A percentile compares a stretch with the other conserved stretches of the same genome.
Evolutionary conservation across 1,140 invertebrate species (phyloP).

Genomic region (Aleiodes sp.): DNA sequence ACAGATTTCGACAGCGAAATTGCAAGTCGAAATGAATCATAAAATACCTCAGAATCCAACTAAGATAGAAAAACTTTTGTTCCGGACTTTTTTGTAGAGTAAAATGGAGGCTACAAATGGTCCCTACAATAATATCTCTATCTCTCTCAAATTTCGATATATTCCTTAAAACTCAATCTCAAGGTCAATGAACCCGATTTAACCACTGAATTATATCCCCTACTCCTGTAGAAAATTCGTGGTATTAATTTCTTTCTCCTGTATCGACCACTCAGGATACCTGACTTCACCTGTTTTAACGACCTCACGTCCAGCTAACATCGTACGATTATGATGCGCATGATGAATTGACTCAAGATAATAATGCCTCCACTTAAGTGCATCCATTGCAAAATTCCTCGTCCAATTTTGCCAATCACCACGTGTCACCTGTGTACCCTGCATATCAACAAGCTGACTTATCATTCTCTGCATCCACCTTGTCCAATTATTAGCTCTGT

Average conservation of each 20-base stretch:
- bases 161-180: too few species aligned
- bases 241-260: conserved; percentile 32
- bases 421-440: conserved; percentile 35
- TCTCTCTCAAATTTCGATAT: too few species aligned
- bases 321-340: conserved; percentile 43
- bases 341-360: conserved; percentile 48
- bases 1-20: too few species aligned
- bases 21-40: too few species aligned
- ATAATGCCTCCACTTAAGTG: conserved; percentile 41
- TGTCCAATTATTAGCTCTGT: conserved; percentile 43
- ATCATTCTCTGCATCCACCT: conserved; percentile 46
- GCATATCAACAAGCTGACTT: conserved; percentile 36
- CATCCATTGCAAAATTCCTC: conserved; percentile 40
- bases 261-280: conserved; percentile 5
- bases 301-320: conserved; percentile 40
- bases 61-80: too few species aligned
- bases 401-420: conserved; percentile 48
- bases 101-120: too few species aligned
- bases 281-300: conserved; percentile 42
- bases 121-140: too few species aligned
- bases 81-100: too few species aligned
- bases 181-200: too few species aligned
- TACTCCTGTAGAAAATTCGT: conserved; percentile 29
- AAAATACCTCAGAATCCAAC: too few species aligned
- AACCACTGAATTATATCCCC: neutral